A percentile compares a stretch with the other conserved stretches of the same genome.
Evolutionary conservation across 2,888 invertebrate genomes (phyloP).

Genomic region (Anticlea derivata): DNA sequence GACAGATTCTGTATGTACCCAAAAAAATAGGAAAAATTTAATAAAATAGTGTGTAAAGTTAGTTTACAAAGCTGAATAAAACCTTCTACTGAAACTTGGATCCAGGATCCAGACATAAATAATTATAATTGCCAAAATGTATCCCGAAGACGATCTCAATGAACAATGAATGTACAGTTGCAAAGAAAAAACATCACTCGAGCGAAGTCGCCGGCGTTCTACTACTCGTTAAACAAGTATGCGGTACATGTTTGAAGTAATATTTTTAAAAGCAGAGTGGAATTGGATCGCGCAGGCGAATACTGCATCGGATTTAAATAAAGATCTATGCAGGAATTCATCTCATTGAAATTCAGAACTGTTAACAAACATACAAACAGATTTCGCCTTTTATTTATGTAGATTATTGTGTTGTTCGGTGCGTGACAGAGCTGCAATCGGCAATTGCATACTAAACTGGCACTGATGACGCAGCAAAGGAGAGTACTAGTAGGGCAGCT

Average conservation of each 20-base stretch:
- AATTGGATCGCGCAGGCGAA: slow-evolving; percentile 11
- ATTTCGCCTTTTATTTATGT: slow-evolving; percentile 44
- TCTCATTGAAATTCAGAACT: slow-evolving; percentile 37
- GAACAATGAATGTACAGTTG: too few species aligned
- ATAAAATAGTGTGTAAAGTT: too few species aligned
- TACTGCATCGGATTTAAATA: slow-evolving; percentile 19
- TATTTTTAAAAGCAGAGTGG: slow-evolving; percentile 1
- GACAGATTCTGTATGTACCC: too few species aligned
- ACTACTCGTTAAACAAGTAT: too few species aligned
- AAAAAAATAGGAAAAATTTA: too few species aligned
- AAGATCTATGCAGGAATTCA: slow-evolving; percentile 26
- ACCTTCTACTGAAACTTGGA: too few species aligned
- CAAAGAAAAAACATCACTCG: too few species aligned
- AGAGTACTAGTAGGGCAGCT: slow-evolving; percentile 4
- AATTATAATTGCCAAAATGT: too few species aligned
- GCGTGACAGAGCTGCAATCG: slow-evolving; percentile 29
- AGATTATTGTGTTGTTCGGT: slow-evolving; percentile 36
- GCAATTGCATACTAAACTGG: slow-evolving; percentile 32
- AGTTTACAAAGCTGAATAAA: too few species aligned
- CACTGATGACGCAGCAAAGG: not conserved
- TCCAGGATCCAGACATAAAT: too few species aligned
- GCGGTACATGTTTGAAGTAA: slow-evolving; percentile 1
- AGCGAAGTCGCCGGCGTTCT: too few species aligned
- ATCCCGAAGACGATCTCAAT: too few species aligned
- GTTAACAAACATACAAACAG: slow-evolving; percentile 38